A percentile compares a stretch with the other conserved stretches of the same genome.
These are phyloP conservation scores for Lepidochitona cinerea DNA, from an alignment of 2,888 invertebrate genomes.

Conservation along the genomic window DNA sequence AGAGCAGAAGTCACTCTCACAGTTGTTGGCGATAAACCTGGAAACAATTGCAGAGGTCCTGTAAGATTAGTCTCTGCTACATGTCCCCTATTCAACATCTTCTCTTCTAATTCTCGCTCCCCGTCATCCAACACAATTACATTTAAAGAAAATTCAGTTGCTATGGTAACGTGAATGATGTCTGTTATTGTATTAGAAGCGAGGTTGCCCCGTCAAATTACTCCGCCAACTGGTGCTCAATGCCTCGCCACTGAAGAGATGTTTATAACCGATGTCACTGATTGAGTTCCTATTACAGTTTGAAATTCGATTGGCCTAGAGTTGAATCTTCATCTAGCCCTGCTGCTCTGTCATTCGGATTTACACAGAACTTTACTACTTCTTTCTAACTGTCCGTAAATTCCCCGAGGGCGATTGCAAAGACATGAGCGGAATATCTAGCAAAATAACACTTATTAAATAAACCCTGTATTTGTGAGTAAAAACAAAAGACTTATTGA, in stretches of 20 bases:
- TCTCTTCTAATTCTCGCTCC: slow-evolving; percentile 4
- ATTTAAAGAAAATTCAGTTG: slow-evolving; percentile 27
- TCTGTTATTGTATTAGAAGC: slow-evolving; percentile 27
- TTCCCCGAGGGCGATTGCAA: too few relatives aligned
- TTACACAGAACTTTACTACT: too few relatives aligned
- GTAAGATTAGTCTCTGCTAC: neutral
- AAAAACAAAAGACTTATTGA: too few relatives aligned
- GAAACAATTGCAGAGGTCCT: neutral
- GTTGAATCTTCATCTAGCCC: too few relatives aligned
- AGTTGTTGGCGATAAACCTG: neutral
- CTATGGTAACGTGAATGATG: slow-evolving; percentile 23
- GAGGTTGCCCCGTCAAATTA: neutral
- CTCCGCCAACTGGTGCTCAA: neutral
- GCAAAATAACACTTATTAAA: too few relatives aligned
- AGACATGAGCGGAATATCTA: too few relatives aligned
- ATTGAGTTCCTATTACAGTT: neutral
- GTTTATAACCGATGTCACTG: neutral
- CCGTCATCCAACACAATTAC: slow-evolving; percentile 28
- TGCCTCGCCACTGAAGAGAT: neutral
- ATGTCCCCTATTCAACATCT: neutral
- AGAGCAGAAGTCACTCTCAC: neutral
- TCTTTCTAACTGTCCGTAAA: too few relatives aligned
- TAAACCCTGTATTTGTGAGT: too few relatives aligned
- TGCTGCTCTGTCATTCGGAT: too few relatives aligned
- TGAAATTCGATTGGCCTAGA: neutral